Base-by-base conservation (phyloP, 2,113 vertebrate species). In the Phylloscopus trochiloides region DNA sequence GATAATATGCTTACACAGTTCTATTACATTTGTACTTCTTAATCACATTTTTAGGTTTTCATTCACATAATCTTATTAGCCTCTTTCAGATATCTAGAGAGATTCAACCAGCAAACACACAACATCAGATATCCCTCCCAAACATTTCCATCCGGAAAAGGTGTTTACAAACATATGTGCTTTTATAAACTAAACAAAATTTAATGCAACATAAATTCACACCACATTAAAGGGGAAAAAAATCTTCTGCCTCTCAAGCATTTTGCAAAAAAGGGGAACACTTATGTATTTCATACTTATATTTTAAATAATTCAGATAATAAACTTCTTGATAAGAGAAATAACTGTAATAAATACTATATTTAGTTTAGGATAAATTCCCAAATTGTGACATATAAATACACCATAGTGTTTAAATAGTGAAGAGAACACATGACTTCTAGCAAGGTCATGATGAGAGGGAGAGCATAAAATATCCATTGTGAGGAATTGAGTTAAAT, bases 371-470 rank as follows among this genome's bases (percentile, higher is more conserved):
- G 47, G 31, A 50, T 6, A 86, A 91, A 66, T 68, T 75, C 48
- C 87, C 80, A 94, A 90, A 45, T 50, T 55, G 31, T 81, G 21
- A 92, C 55, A 42, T 20, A 78, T 32, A 22, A 86, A 72, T 61
- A 76, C 76, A 83, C 20, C 51, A 40, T 20, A 19, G 12, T 86
- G 86, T 45, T 79, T 17, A 82, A 66, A 88, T 72, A 94, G 72
- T 28, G 48, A 96, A 71, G 38, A 65, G 28, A 66, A 76, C 17
- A 87, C 26, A 40, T 12, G 54, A 77, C 77, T 59, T 59, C 62
- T 90, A 95, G 58, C 62, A 76, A 94, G 70, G 75, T 84, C 73
- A 84, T 36, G 48, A 95, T 67, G 83, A 81, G 61, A 91, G 68
- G 22, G 40, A 95, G 29, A 82, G 70, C 73, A 90, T 0, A 91